These are phyloP conservation scores for Sepioteuthis lessoniana DNA, from an alignment of 2,888 invertebrate genomes.

Conservation along the genomic window DNA sequence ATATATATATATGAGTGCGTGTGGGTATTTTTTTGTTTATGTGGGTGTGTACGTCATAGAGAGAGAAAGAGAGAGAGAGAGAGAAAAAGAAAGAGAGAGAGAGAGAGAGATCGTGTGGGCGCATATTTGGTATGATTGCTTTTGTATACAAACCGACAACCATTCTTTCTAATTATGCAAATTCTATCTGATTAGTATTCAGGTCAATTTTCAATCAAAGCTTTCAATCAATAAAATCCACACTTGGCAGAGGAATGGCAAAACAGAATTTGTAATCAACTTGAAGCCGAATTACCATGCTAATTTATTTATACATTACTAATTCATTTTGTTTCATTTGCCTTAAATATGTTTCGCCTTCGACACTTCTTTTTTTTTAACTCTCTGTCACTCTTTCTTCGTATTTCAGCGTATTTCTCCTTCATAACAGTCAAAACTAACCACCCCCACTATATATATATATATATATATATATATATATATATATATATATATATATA, in stretches of 20 bases:
- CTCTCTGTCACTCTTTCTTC: neutral
- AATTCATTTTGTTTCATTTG: slow-evolving; percentile 17
- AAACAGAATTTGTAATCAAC: neutral
- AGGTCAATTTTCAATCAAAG: slow-evolving; percentile 10
- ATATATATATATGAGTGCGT: neutral
- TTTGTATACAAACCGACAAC: neutral
- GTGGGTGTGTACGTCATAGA: no score
- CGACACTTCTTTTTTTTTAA: neutral
- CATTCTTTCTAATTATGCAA: neutral
- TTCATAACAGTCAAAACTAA: no score
- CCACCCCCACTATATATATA: no score
- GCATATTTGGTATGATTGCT: neutral
- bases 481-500: no score
- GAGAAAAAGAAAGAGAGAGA: no score
- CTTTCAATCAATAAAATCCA: neutral
- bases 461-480: no score
- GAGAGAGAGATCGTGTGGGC: no score
- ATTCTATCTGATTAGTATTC: neutral
- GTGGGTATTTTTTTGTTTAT: neutral
- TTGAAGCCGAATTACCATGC: neutral
- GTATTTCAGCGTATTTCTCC: neutral
- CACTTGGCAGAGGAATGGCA: neutral
- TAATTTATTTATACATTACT: slow-evolving; percentile 9
- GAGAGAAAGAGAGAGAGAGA: no score
- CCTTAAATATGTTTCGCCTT: neutral